Percentiles rank a stretch among this genome's conserved stretches.
Conservation (phyloP, 2,113 vertebrate species). For the Pelodiscus sinensis region DNA sequence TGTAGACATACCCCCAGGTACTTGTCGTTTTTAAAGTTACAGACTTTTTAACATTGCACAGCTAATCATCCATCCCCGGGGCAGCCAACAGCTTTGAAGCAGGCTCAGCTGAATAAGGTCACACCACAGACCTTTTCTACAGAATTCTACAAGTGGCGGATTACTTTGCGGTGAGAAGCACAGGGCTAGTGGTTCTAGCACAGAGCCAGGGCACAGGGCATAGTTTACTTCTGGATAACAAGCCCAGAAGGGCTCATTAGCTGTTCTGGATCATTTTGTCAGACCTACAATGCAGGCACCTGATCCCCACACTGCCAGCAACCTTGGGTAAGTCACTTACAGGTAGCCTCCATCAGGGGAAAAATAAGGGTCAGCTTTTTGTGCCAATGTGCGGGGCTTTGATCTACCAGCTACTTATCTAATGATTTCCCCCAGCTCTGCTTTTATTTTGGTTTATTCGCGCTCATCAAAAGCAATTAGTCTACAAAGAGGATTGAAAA, state of each 20-base stretch:
- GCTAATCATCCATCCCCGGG: background rate
- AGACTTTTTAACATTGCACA: too few species aligned
- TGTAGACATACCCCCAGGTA: too few species aligned
- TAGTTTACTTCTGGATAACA: background rate
- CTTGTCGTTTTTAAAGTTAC: too few species aligned
- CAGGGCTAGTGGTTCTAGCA: background rate
- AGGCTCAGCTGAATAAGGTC: background rate
- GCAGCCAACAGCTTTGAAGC: background rate
- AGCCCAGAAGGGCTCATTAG: too few species aligned
- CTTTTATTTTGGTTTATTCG: too few species aligned
- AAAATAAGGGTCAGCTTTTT: background rate
- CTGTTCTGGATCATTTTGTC: background rate
- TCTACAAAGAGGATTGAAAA: too few species aligned
- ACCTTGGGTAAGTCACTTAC: background rate
- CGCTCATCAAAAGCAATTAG: too few species aligned
- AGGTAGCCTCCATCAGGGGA: background rate
- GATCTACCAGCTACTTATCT: too few species aligned
- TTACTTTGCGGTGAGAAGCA: background rate
- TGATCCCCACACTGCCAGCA: background rate
- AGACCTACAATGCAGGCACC: background rate
- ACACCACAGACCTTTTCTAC: background rate
- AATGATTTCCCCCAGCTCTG: background rate
- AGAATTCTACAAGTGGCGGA: background rate
- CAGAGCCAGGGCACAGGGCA: background rate
- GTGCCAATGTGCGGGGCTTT: background rate